phyloP scores from a whole-genome alignment of 2,113 vertebrate species.

The Aptenodytes patagonicus region DNA sequence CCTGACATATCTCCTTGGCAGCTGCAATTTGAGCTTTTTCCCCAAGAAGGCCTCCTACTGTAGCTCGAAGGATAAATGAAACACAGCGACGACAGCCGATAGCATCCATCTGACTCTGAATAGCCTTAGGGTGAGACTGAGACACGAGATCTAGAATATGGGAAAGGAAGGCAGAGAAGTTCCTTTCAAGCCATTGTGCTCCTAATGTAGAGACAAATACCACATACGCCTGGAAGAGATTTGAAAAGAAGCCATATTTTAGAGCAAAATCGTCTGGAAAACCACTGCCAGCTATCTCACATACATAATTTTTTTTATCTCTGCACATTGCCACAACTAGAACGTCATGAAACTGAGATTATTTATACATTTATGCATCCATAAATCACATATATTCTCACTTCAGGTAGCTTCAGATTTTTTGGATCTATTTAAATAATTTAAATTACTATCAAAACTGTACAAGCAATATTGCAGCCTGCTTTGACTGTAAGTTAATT shows the following conservation, averaged over 20 bases:
- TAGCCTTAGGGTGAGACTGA: slow-evolving; percentile 79
- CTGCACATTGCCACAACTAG: neutral
- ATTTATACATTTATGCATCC: neutral
- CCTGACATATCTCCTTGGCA: slow-evolving; percentile 84
- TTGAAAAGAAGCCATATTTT: slow-evolving; percentile 29
- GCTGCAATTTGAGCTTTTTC: slow-evolving; percentile 93
- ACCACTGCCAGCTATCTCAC: neutral
- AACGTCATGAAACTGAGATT: neutral
- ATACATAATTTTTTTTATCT: neutral
- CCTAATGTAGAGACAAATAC: slow-evolving; percentile 88
- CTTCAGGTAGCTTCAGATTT: neutral
- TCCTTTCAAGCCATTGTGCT: slow-evolving; percentile 86
- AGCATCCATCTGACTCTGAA: slow-evolving; percentile 79
- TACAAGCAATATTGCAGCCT: neutral
- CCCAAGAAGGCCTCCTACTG: slow-evolving; percentile 86
- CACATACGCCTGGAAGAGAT: slow-evolving; percentile 84
- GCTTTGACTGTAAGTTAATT: slow-evolving; percentile 22
- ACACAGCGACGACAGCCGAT: slow-evolving; percentile 80
- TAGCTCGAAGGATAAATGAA: slow-evolving; percentile 88
- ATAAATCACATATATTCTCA: neutral
- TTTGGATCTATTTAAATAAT: neutral
- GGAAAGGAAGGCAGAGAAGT: slow-evolving; percentile 82
- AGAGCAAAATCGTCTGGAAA: neutral
- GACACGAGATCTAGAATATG: slow-evolving; percentile 85
- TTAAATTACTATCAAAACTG: neutral